Percentiles rank a stretch among this genome's conserved stretches.
These are phyloP conservation scores for Ostrea edulis DNA, from an alignment of 1,140 invertebrate genomes.

Conservation along the genomic window DNA sequence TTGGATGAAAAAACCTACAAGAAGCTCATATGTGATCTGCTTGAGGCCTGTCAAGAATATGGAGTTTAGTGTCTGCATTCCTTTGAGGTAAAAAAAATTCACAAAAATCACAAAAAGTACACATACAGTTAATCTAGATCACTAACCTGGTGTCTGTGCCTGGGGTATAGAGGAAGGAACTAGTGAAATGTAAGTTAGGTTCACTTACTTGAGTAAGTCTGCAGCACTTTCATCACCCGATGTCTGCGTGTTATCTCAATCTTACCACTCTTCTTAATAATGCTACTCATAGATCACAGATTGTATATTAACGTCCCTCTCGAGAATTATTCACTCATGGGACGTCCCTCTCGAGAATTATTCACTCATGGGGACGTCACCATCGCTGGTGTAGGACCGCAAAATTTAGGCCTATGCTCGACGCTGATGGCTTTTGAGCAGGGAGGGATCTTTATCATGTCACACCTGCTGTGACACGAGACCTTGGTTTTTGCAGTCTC, in stretches of 20 bases:
- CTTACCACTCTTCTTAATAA: too few relatives aligned
- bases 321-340: too few relatives aligned
- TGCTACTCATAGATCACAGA: too few relatives aligned
- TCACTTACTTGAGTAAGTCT: slow-evolving; percentile 67
- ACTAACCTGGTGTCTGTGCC: slow-evolving; percentile 57
- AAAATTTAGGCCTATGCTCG: too few relatives aligned
- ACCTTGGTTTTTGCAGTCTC: too few relatives aligned
- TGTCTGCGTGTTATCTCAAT: background rate
- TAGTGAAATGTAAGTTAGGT: slow-evolving; percentile 65
- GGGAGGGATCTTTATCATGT: too few relatives aligned
- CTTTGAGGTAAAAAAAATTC: slow-evolving; percentile 11
- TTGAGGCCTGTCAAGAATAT: background rate
- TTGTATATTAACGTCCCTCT: too few relatives aligned
- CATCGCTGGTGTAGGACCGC: too few relatives aligned
- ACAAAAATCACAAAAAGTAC: slow-evolving; percentile 13
- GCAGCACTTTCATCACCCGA: background rate
- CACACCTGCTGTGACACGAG: too few relatives aligned
- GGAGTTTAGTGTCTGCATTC: background rate
- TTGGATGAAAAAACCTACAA: slow-evolving; percentile 15
- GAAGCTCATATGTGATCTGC: slow-evolving; percentile 10
- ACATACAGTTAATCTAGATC: slow-evolving; percentile 16
- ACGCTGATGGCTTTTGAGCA: too few relatives aligned
- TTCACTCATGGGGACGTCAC: too few relatives aligned
- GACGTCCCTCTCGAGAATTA: too few relatives aligned
- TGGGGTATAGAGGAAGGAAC: background rate